Conservation (phyloP, 1,140 invertebrate species). For the Trachymyrmex cornetzi region DNA sequence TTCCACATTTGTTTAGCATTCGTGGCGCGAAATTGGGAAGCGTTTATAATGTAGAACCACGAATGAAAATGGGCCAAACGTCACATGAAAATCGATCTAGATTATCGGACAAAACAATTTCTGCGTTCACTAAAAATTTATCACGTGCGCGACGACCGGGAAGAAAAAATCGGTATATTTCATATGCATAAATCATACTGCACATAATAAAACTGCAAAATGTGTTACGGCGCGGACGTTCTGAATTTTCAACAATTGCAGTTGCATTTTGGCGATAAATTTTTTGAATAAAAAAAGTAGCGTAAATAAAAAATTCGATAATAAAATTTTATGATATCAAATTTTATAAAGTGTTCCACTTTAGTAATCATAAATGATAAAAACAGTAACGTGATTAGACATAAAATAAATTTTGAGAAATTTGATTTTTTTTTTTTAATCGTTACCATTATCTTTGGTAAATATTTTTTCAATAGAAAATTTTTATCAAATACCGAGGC, state of each 20-base stretch:
- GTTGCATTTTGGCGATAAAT: conserved; percentile 1
- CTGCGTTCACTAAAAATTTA: conserved; percentile 41
- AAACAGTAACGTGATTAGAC: neutral
- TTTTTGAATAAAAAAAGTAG: neutral
- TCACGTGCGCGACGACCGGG: neutral
- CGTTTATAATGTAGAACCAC: conserved; percentile 42
- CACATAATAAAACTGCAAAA: conserved; percentile 41
- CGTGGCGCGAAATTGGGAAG: conserved; percentile 38
- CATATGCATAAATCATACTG: conserved; percentile 37
- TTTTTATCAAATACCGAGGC: no score
- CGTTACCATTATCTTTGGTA: neutral
- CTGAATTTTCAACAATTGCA: conserved; percentile 28
- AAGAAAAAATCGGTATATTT: conserved; percentile 17
- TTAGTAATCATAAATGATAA: neutral
- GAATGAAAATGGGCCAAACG: conserved; percentile 30
- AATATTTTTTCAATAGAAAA: neutral
- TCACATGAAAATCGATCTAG: conserved; percentile 45
- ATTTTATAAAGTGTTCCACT: neutral
- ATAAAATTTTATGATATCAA: neutral
- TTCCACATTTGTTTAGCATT: conserved; percentile 40
- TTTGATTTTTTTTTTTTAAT: neutral
- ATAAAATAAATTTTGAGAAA: neutral
- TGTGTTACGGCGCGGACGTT: neutral
- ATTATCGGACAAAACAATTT: conserved; percentile 47
- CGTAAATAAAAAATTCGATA: neutral